phyloP scores from a whole-genome alignment of 2,888 invertebrate species.

The Diploptera punctata region DNA sequence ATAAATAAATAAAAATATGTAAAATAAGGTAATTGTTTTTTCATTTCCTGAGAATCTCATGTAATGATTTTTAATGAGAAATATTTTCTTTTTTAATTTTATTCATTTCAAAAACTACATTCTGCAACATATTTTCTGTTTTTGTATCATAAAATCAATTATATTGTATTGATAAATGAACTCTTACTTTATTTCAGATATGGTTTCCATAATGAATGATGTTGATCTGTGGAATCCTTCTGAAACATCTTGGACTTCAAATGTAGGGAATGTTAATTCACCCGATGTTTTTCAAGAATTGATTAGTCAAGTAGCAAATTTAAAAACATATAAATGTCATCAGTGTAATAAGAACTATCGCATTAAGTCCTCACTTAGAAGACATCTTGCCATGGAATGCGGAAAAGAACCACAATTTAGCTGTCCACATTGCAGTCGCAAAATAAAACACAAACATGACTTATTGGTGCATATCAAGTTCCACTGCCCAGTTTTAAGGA shows the following conservation, averaged over 20 bases:
- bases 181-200: not conserved
- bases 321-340: constrained; percentile 25
- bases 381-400: constrained; percentile 43
- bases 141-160: not conserved
- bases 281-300: not conserved
- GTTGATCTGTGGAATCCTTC: not conserved
- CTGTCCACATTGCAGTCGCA: constrained; percentile 41
- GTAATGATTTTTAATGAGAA: no score
- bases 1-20: no score
- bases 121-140: not conserved
- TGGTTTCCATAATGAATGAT: not conserved
- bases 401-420: constrained; percentile 46
- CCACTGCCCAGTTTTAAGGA: not conserved
- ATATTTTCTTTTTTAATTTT: no score
- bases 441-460: constrained; percentile 42
- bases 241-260: not conserved
- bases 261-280: not conserved
- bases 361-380: constrained; percentile 29
- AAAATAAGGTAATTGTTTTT: no score
- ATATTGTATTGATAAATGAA: not conserved
- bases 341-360: constrained; percentile 35
- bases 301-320: not conserved
- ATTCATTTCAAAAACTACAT: no score
- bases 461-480: constrained; percentile 52
- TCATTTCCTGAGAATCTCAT: no score